Evolutionary conservation across 1,140 invertebrate genomes (phyloP), one percentile per base, ranked within the genome.

Genomic region (Chironomus striatipennis): DNA sequence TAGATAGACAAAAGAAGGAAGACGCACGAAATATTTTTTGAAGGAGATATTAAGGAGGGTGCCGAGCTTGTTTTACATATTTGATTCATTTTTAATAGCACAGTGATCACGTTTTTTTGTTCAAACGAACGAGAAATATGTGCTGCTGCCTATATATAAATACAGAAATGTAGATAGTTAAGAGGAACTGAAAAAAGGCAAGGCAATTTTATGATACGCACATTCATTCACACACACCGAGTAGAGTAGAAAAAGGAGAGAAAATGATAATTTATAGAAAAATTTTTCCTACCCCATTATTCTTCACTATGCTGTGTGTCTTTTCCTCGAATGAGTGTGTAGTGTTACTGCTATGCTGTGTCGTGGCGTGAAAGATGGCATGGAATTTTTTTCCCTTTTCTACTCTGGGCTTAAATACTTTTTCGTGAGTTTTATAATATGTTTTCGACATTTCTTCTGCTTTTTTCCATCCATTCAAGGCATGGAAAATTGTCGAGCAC

Each of bases 61-160:
- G 65, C 17, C 17, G 5, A 70, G 65, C 12, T 20, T 70, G 65
- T 70, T 70, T 70, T 70, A 70, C 20, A 70, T 70, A 70, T 18
- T 70, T 70, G 65, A 70, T 70, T 70, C 65, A 70, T 70, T 70
- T 70, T 70, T 70, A 70, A 70, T 70, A 21, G 65, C 65, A 70
- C 65, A 20, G 17, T 70, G 65, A 70, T 70, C 65, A 70, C 65
- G 65, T 70, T 70, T 47, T 8, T 47, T 47, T 47, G 2, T 57
- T n/a, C 12, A 57, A 57, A 57, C 15, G 47, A 4, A 57, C 9
- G 47, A 57, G 47, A 5, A 57, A 57, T 34, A 34, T 34, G 24
- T 34, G 24, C 24, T 34, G 24, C 24, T 34, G 24, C 24, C 24
- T 34, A 34, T 34, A 5, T 34, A 34, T 34, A 34, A 34, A 34